Conservation (phyloP, 1,140 invertebrate species). For the Elymnias hypermnestra region DNA sequence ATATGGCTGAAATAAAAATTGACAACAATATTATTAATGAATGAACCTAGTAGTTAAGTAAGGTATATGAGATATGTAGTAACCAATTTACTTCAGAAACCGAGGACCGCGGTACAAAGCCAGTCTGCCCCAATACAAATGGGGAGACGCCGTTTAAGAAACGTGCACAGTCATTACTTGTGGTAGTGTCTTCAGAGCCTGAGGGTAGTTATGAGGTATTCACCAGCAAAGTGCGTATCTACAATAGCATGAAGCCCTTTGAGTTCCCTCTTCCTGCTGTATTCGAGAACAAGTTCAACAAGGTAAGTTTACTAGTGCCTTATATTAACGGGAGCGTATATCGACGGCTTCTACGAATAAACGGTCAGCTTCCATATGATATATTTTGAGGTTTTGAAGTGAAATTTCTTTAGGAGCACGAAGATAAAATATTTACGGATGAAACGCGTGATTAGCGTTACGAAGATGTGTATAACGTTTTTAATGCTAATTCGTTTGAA, state of each 20-base stretch:
- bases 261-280: conserved; percentile 81
- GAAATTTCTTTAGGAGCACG: no score
- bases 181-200: conserved; percentile 90
- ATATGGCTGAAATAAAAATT: no score
- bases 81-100: conserved; percentile 39
- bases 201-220: conserved; percentile 85
- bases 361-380: no score
- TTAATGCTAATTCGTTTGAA: no score
- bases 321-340: background rate
- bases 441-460: no score
- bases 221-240: conserved; percentile 84
- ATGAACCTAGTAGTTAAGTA: no score
- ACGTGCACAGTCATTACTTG: conserved; percentile 86
- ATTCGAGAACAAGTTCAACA: conserved; percentile 74
- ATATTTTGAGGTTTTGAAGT: no score
- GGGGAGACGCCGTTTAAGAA: conserved; percentile 79
- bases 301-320: conserved; percentile 63
- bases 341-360: no score
- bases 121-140: conserved; percentile 78
- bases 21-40: no score
- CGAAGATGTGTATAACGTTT: no score
- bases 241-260: conserved; percentile 86
- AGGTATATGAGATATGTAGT: no score
- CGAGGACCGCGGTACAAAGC: conserved; percentile 63
- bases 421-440: no score